A percentile compares a stretch with the other conserved stretches of the same genome.
Conservation (phyloP, 2,888 invertebrate species). For the Dastarcus helophoroides region DNA sequence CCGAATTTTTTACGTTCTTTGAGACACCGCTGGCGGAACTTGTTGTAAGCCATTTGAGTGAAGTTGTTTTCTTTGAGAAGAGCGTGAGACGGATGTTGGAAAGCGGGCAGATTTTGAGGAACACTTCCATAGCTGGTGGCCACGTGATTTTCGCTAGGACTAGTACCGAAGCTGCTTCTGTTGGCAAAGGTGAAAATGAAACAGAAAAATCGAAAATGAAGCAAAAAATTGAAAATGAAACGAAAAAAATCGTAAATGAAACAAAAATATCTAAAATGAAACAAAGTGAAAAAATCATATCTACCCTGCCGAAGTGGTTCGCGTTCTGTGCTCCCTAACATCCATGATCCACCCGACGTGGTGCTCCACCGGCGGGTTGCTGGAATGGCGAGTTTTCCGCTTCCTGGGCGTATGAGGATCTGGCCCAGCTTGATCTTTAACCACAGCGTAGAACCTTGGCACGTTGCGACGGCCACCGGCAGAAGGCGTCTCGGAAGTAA, state of each 20-base stretch:
- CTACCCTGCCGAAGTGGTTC: constrained; percentile 68
- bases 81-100: constrained; percentile 94
- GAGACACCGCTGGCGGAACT: constrained; percentile 86
- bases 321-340: constrained; percentile 66
- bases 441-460: constrained; percentile 88
- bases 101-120: constrained; percentile 75
- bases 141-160: constrained; percentile 52
- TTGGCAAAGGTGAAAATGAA: constrained; percentile 11
- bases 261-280: neutral
- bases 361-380: constrained; percentile 87
- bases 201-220: neutral
- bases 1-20: constrained; percentile 91
- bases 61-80: constrained; percentile 93
- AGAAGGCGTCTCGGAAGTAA: neutral
- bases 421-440: constrained; percentile 55
- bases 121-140: constrained; percentile 65
- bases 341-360: constrained; percentile 99
- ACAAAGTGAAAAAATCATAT: constrained; percentile 13
- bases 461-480: constrained; percentile 42
- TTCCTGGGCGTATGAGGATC: constrained; percentile 65
- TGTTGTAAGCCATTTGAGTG: constrained; percentile 95
- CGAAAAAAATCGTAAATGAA: neutral
- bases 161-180: constrained; percentile 69
- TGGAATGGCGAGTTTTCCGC: constrained; percentile 83
- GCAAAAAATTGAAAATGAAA: neutral